Percentiles rank a stretch among this genome's conserved stretches.
Evolutionary conservation across 1,140 invertebrate genomes (phyloP).

Genomic region (Cydia fagiglandana): DNA sequence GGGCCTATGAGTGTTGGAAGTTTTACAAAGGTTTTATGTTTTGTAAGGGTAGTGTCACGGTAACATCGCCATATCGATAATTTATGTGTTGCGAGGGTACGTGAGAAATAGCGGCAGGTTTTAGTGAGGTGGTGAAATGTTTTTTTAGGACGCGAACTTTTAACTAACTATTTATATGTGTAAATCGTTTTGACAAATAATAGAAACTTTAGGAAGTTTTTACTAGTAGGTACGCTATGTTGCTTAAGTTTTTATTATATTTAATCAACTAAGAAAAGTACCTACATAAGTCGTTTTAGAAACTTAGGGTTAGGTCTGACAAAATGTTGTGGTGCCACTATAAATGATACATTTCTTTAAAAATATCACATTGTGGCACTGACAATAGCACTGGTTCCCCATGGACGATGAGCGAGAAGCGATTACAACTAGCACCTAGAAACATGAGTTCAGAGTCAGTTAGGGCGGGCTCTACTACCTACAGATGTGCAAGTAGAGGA

Average conservation of each 20-base stretch:
- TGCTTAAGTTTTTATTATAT: neutral
- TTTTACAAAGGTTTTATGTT: constrained; percentile 36
- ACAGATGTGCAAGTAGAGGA: too few species aligned
- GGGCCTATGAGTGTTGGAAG: neutral
- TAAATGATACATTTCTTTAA: too few species aligned
- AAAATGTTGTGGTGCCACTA: too few species aligned
- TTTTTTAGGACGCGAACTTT: neutral
- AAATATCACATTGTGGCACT: too few species aligned
- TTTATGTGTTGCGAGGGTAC: constrained; percentile 48
- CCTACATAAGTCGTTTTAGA: too few species aligned
- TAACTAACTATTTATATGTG: neutral
- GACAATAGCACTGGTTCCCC: too few species aligned
- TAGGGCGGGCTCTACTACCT: too few species aligned
- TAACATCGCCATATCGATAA: constrained; percentile 42
- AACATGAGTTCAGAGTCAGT: too few species aligned
- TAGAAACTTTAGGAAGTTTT: neutral
- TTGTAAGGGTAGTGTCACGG: neutral
- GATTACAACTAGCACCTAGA: too few species aligned
- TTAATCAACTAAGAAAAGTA: too few species aligned
- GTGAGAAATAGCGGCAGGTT: constrained; percentile 44
- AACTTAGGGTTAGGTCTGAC: too few species aligned
- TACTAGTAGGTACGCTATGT: neutral
- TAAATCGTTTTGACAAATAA: constrained; percentile 4
- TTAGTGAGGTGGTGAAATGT: constrained; percentile 45
- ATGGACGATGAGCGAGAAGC: too few species aligned